Conservation (phyloP, 2,888 invertebrate species). For the Hyposoter dolosus region DNA sequence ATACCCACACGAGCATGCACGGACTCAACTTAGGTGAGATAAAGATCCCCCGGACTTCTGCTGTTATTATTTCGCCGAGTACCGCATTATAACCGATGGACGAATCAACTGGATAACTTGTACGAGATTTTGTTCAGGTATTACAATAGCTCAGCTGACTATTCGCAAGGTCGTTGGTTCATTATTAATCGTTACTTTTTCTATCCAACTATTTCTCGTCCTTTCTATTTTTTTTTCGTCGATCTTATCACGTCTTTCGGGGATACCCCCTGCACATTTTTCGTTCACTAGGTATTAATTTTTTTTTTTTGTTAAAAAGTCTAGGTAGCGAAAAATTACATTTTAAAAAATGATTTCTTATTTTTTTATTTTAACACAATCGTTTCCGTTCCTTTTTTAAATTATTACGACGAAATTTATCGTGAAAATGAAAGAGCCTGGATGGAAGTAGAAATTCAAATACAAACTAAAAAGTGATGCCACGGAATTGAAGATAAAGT, state of each 20-base stretch:
- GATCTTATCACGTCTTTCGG: background rate
- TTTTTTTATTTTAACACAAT: background rate
- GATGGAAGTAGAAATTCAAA: background rate
- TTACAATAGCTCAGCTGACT: slow-evolving; percentile 30
- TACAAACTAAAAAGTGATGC: background rate
- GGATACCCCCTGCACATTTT: background rate
- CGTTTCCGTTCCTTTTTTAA: background rate
- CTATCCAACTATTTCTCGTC: background rate
- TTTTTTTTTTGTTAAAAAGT: background rate
- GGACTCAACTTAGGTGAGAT: slow-evolving; percentile 48
- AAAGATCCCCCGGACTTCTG: slow-evolving; percentile 46
- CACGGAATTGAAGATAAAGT: background rate
- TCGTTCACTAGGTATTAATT: background rate
- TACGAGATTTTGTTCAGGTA: slow-evolving; percentile 30
- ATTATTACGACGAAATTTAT: background rate
- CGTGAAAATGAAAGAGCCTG: background rate
- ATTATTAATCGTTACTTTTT: background rate
- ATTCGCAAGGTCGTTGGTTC: slow-evolving; percentile 40
- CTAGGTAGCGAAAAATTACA: background rate
- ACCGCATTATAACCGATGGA: slow-evolving; percentile 27
- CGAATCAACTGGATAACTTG: slow-evolving; percentile 47
- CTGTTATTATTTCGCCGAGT: slow-evolving; percentile 46
- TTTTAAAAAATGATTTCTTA: too few species aligned
- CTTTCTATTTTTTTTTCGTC: background rate
- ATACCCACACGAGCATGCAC: slow-evolving; percentile 70